These are phyloP conservation scores for Antechinus stuartii DNA, from an alignment of 2,113 vertebrate species.

Conservation along the genomic window DNA sequence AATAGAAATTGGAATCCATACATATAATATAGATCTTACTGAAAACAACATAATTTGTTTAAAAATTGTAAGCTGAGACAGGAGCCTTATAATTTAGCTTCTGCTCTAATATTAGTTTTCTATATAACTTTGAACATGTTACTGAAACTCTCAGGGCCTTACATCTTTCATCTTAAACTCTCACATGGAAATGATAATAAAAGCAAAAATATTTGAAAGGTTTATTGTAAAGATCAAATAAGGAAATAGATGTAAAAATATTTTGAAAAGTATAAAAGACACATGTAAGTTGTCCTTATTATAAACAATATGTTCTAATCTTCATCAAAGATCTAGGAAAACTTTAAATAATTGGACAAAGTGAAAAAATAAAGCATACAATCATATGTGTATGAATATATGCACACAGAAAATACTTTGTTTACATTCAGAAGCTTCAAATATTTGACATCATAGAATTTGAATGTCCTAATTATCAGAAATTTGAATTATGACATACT, in stretches of 20 bases:
- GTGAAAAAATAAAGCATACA: neutral
- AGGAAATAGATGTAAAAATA: neutral
- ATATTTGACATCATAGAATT: neutral
- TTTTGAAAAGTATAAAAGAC: neutral
- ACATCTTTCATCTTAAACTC: neutral
- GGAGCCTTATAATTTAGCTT: neutral
- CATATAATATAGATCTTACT: neutral
- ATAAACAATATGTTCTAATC: neutral
- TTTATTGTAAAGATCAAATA: neutral
- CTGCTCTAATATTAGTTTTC: neutral
- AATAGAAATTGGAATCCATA: neutral
- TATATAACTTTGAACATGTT: neutral
- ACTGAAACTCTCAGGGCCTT: neutral
- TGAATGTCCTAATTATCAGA: neutral
- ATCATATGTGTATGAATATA: neutral
- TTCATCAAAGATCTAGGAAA: neutral
- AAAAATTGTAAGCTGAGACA: neutral
- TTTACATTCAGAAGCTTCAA: neutral
- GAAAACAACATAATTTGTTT: neutral
- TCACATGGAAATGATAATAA: neutral
- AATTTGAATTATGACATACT: neutral
- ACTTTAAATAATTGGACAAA: neutral
- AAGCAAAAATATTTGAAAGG: neutral
- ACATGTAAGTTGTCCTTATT: neutral
- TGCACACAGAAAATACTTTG: neutral